These are phyloP conservation scores for Pagetopsis macropterus DNA, from an alignment of 2,797 vertebrate genomes.

Conservation along the genomic window DNA sequence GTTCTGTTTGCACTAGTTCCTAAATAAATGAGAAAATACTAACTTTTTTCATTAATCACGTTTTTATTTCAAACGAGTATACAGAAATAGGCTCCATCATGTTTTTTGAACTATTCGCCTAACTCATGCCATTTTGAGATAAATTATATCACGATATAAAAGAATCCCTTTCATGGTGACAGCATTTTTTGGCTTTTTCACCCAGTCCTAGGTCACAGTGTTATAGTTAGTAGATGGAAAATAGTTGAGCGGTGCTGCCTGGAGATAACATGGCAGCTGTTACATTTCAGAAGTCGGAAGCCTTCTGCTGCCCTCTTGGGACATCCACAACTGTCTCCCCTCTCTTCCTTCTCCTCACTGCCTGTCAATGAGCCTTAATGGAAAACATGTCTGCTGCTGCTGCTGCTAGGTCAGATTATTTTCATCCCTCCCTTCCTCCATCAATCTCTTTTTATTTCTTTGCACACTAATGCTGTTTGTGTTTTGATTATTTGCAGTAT, in stretches of 20 bases:
- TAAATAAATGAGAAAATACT: too few relatives aligned
- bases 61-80: too few relatives aligned
- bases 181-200: too few relatives aligned
- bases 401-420: conserved; percentile 46
- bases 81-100: too few relatives aligned
- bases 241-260: conserved; percentile 19
- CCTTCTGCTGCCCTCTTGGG: conserved; percentile 65
- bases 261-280: conserved; percentile 47
- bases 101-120: too few relatives aligned
- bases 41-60: too few relatives aligned
- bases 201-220: too few relatives aligned
- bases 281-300: conserved; percentile 43
- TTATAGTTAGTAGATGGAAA: conserved; percentile 19
- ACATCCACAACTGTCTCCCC: conserved; percentile 49
- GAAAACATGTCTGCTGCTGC: conserved; percentile 40
- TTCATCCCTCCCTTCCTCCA: conserved; percentile 32
- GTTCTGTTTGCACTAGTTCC: too few relatives aligned
- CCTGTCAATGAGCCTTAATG: conserved; percentile 51
- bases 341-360: conserved; percentile 50
- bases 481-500: conserved; percentile 24
- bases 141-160: too few relatives aligned
- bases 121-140: too few relatives aligned
- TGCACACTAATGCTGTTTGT: conserved; percentile 27
- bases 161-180: too few relatives aligned
- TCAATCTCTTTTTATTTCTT: conserved; percentile 17